phyloP scores from a whole-genome alignment of 2,797 vertebrate species.

The Hypotaenidia okinawae region DNA sequence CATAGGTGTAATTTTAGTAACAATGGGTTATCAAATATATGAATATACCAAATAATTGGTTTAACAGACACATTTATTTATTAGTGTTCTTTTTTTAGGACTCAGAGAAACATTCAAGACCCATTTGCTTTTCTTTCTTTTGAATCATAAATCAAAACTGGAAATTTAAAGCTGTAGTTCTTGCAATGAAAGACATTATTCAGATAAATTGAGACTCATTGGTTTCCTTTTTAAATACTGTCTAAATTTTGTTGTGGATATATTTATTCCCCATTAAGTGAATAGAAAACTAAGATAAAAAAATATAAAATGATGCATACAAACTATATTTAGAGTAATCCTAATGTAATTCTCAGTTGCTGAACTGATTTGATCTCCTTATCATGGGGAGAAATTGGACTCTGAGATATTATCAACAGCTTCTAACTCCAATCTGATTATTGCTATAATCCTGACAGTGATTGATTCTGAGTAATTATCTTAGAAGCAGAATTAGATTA shows the following conservation, averaged over 20 bases:
- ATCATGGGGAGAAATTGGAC: slow-evolving; percentile 75
- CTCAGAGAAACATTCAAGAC: slow-evolving; percentile 28
- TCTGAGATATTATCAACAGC: slow-evolving; percentile 68
- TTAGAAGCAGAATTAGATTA: slow-evolving; percentile 79
- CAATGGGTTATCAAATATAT: slow-evolving; percentile 9
- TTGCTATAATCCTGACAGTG: slow-evolving; percentile 80
- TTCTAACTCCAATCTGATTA: slow-evolving; percentile 77
- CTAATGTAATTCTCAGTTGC: slow-evolving; percentile 68
- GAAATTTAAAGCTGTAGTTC: slow-evolving; percentile 10
- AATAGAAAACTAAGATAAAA: slow-evolving; percentile 41
- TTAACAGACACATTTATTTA: slow-evolving; percentile 47
- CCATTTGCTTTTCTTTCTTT: slow-evolving; percentile 42
- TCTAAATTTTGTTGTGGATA: slow-evolving; percentile 9
- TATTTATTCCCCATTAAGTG: slow-evolving; percentile 39
- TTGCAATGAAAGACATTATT: slow-evolving; percentile 34
- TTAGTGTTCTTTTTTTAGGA: slow-evolving; percentile 5
- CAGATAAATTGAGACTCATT: background rate
- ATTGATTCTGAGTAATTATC: slow-evolving; percentile 83
- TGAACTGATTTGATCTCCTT: slow-evolving; percentile 77
- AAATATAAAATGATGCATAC: slow-evolving; percentile 59
- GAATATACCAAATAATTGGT: background rate
- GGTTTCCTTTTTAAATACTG: slow-evolving; percentile 58
- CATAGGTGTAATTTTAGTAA: background rate
- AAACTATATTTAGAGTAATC: slow-evolving; percentile 70
- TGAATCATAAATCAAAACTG: slow-evolving; percentile 33